Conservation (phyloP, 2,113 vertebrate species). For the Vicugna pacos region DNA sequence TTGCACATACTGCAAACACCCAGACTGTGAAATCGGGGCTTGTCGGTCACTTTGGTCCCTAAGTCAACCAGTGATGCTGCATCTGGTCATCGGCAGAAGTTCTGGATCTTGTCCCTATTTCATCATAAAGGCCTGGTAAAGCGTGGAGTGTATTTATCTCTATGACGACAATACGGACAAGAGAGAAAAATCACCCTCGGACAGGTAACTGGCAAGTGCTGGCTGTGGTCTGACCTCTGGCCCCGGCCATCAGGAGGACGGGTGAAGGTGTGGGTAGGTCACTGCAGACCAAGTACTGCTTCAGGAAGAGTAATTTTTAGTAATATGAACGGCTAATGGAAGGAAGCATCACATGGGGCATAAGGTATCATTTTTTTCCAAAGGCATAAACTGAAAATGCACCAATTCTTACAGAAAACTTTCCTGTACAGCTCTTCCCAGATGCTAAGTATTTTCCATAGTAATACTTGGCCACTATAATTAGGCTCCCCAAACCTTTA, state of each 20-base stretch:
- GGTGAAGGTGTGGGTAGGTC: too few relatives aligned
- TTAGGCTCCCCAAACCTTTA: background rate
- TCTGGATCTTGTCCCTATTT: background rate
- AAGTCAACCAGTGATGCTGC: too few relatives aligned
- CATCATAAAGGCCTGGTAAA: background rate
- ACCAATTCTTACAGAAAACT: background rate
- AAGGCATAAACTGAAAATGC: background rate
- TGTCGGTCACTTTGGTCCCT: background rate
- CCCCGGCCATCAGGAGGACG: background rate
- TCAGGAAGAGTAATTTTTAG: background rate
- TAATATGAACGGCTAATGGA: rapidly evolving
- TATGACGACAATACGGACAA: background rate
- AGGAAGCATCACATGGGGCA: background rate
- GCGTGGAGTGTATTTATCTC: background rate
- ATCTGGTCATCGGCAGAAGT: background rate
- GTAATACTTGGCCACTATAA: background rate
- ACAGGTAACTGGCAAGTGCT: background rate
- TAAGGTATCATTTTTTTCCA: background rate
- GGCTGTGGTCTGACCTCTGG: background rate
- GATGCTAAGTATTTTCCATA: background rate
- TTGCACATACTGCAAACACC: background rate
- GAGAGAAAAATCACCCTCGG: background rate
- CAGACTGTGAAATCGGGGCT: background rate
- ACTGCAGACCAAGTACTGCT: background rate
- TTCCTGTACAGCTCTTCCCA: background rate